Base-by-base conservation (phyloP, 2,888 invertebrate genomes). In the Drosophila lacicola region DNA sequence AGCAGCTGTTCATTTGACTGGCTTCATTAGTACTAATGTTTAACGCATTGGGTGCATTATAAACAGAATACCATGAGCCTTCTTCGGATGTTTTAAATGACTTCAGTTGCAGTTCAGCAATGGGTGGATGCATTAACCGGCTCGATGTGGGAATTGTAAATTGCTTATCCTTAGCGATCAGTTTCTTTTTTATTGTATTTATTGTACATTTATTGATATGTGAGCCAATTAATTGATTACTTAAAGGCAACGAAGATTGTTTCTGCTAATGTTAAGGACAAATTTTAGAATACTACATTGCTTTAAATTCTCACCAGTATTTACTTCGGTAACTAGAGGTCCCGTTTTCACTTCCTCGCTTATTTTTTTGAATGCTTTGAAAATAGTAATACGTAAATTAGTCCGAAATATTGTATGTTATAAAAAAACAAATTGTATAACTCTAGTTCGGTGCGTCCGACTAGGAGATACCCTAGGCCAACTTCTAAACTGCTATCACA, bases 51-150 rank as follows among this genome's bases (percentile, higher is more conserved):
- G 19, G 17, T 33, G 36, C 36, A 36, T 17, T 44, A 44, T 75
- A 54, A 6, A 61, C 65, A 39, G 79, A 74, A 46, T 87, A 87
- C 89, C 89, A 87, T 34, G 70, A 67, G 8, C 76, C 83, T 8
- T 73, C 49, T 60, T 76, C 74, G 17, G 71, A 39, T 11, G 44
- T 45, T 37, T 78, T 84, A 64, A 90, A 90, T 6, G 90, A 89
- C 45, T 85, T 88, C 8, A 90, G 75, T 58, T 90, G 85, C 9
- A 90, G 70, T 62, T 90, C 90, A 45, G 90, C 90, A 62, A 90
- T 76, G 44, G 79, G 87, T 50, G 71, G 70, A 41, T 80, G 74
- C 14, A 74, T 57, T 37, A 82, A 72, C 56, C 85, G 71, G 37
- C 70, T 76, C 42, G 84, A 75, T 49, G 57, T 42, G 25, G 49